Evolutionary conservation across 2,113 vertebrate species (phyloP).

Genomic region (Ictalurus furcatus): DNA sequence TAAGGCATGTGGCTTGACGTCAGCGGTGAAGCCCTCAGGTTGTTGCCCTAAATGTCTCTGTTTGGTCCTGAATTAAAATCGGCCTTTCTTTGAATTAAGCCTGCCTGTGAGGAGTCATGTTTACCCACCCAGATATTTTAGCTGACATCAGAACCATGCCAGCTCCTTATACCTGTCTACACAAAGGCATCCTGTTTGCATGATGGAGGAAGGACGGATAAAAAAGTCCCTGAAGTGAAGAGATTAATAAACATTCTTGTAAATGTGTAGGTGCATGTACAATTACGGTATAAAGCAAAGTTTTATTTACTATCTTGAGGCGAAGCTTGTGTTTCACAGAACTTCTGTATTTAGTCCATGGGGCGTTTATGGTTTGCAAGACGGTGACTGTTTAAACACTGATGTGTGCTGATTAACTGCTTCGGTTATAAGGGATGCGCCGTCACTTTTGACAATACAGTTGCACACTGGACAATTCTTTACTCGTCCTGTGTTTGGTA

Average conservation of each 20-base stretch:
- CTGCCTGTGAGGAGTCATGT: slow-evolving; percentile 29
- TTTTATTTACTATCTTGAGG: neutral
- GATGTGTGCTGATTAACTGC: neutral
- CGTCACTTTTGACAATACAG: neutral
- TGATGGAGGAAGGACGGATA: slow-evolving; percentile 10
- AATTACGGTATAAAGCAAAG: neutral
- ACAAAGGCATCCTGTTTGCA: slow-evolving; percentile 49
- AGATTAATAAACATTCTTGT: slow-evolving; percentile 48
- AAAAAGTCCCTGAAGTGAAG: slow-evolving; percentile 33
- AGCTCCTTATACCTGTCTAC: slow-evolving; percentile 35
- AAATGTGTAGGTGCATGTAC: slow-evolving; percentile 21
- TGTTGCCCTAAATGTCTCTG: slow-evolving; percentile 52
- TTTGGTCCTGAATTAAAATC: slow-evolving; percentile 53
- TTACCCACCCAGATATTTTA: slow-evolving; percentile 51
- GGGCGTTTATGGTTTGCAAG: neutral
- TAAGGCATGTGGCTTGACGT: slow-evolving; percentile 56
- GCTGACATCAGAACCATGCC: slow-evolving; percentile 49
- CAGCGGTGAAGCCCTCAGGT: slow-evolving; percentile 55
- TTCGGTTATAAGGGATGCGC: neutral
- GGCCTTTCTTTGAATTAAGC: slow-evolving; percentile 50
- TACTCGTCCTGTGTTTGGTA: neutral
- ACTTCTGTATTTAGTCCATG: neutral
- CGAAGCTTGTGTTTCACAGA: slow-evolving; percentile 12
- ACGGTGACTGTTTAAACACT: neutral
- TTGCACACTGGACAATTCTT: neutral